Conservation (phyloP, 2,113 vertebrate species). For the Ageneiosus marmoratus region DNA sequence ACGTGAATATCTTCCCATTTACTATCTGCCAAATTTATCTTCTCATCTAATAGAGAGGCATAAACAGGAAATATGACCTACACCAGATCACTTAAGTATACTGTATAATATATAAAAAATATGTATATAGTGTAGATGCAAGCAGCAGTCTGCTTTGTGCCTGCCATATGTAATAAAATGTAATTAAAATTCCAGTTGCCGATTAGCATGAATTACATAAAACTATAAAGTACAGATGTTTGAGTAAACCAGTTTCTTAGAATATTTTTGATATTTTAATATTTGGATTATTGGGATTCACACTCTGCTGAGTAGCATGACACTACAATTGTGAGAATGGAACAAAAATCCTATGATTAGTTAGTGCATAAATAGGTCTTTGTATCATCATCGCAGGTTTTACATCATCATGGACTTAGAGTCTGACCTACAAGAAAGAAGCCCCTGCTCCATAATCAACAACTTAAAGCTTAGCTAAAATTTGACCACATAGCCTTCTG, state of each 20-base stretch:
- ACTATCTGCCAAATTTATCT: conserved; percentile 83
- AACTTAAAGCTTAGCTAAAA: no score
- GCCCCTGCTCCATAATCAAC: no score
- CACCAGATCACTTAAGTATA: background rate
- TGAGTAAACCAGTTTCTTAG: background rate
- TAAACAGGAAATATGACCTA: background rate
- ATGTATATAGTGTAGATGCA: background rate
- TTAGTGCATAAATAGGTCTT: no score
- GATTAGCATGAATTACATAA: background rate
- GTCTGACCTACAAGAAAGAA: no score
- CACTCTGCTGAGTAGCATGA: background rate
- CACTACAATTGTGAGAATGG: background rate
- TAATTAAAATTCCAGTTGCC: background rate
- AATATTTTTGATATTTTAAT: background rate
- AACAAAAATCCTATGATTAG: background rate
- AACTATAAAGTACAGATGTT: background rate
- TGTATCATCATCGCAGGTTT: no score
- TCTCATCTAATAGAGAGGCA: conserved; percentile 81
- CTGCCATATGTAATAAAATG: background rate
- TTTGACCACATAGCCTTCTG: no score
- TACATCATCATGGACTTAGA: no score
- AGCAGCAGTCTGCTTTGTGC: background rate
- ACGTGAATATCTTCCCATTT: conserved; percentile 99
- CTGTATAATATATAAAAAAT: background rate
- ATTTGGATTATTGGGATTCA: background rate